These are phyloP conservation scores for Onychorhynchus coronatus DNA, from an alignment of 2,113 vertebrate species.

Conservation along the genomic window DNA sequence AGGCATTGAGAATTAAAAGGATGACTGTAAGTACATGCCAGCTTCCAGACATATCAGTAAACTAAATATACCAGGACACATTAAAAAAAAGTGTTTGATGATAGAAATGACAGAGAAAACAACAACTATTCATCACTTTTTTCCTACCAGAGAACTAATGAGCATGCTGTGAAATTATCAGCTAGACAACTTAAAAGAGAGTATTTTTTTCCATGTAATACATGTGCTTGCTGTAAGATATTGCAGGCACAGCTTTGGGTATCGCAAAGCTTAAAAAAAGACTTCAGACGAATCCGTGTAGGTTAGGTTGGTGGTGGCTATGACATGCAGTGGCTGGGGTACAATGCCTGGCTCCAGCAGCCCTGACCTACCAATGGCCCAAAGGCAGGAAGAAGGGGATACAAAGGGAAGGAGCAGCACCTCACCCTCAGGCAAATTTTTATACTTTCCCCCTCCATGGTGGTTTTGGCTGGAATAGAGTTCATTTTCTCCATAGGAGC, in stretches of 20 bases:
- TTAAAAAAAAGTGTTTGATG: not conserved
- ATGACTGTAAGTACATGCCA: not conserved
- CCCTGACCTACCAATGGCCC: accelerated
- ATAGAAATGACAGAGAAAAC: not conserved
- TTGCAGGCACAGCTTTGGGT: not conserved
- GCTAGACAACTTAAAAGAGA: not conserved
- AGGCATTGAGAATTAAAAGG: not conserved
- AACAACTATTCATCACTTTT: not conserved
- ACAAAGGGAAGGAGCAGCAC: not conserved
- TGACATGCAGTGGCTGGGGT: not conserved
- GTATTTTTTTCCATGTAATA: not conserved
- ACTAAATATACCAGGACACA: not conserved
- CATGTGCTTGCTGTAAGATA: not conserved
- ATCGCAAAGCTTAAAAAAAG: not conserved
- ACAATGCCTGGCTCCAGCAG: not conserved
- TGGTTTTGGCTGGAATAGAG: not conserved
- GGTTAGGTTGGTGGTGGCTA: not conserved
- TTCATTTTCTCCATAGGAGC: not conserved
- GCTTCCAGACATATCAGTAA: not conserved
- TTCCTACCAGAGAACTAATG: slow-evolving; percentile 2
- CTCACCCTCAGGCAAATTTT: not conserved
- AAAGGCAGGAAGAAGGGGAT: not conserved
- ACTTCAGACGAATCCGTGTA: not conserved
- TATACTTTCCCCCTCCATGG: not conserved
- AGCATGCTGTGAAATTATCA: slow-evolving; percentile 17